Evolutionary conservation across 2,113 vertebrate species (phyloP), one percentile per base, ranked within the genome.

Genomic region (Trochalopteron elliotii): DNA sequence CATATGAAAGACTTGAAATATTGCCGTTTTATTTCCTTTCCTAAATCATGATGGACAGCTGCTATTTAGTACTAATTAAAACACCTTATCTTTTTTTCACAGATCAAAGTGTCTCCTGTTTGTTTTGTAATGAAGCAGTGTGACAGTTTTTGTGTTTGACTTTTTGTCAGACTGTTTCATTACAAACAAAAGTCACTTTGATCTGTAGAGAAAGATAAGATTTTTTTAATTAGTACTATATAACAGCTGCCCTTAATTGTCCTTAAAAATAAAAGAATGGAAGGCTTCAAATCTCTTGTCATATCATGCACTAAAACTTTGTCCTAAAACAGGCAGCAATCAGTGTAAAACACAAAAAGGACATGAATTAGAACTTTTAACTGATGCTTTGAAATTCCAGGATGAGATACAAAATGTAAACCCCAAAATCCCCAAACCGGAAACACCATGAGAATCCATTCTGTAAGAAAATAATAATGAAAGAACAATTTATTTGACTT

Each of bases 71-170:
- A 92, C 93, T 93, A 93, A 96, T 95, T 95, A 89, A 95, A 97
- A 82, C 86, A 89, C 65, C 93, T 95, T 96, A 95, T 95, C 89
- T 95, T 96, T 96, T 96, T 94, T 71, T 91, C 57, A 82, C 65
- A 82, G 96, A 96, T 96, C 96, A 96, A 95, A 95, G 94, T 87
- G 78, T 87, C 95, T 95, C 84, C 83, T 96, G 95, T 95, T 96
- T 96, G 84, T 94, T 96, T 97, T 91, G 95, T 87, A 96, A 96
- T 93, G 89, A 94, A 96, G 70, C 27, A 84, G 87, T 75, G 90
- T 85, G 81, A 95, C 94, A 92, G 91, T 82, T 95, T 79, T 37
- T 64, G 79, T 92, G 92, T 92, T 95, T 90, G 86, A 93, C 90
- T 89, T 94, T 90, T 90, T 92, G 86, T 96, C 87, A 91, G 72